Evolutionary conservation across 2,113 vertebrate species (phyloP).

Genomic region (Struthio camelus): DNA sequence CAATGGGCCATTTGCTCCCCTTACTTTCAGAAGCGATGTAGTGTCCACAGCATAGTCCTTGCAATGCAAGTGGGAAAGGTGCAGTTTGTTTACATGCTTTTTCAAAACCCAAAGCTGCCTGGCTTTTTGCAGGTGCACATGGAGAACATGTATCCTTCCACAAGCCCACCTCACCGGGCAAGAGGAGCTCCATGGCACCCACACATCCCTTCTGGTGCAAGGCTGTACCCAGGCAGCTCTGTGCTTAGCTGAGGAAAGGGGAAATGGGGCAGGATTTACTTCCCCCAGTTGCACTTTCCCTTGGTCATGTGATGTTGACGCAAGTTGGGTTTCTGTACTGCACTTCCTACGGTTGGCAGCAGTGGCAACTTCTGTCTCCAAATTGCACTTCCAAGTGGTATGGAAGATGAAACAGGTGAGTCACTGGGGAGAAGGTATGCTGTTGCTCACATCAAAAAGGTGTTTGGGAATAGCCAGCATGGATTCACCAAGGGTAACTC

Average conservation of each 20-base stretch:
- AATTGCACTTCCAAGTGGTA: background rate
- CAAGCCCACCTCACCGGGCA: too few species aligned
- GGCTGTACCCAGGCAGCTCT: background rate
- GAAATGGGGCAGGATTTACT: background rate
- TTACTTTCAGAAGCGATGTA: too few species aligned
- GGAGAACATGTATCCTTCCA: too few species aligned
- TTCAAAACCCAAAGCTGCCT: too few species aligned
- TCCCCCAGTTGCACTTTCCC: background rate
- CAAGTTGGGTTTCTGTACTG: background rate
- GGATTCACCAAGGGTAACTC: too few species aligned
- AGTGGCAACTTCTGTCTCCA: background rate
- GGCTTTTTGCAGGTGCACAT: too few species aligned
- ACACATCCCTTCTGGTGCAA: background rate
- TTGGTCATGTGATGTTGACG: background rate
- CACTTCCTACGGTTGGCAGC: background rate
- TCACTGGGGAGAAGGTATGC: background rate
- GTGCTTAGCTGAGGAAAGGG: background rate
- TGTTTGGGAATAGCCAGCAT: too few species aligned
- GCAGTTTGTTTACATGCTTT: too few species aligned
- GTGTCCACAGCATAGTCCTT: too few species aligned
- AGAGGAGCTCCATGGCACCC: background rate
- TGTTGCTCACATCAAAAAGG: background rate
- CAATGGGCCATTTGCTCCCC: too few species aligned
- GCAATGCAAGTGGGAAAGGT: too few species aligned
- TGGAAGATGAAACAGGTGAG: background rate